These are phyloP conservation scores for Dendroctonus ponderosae DNA, from an alignment of 1,140 invertebrate genomes.

Conservation along the genomic window DNA sequence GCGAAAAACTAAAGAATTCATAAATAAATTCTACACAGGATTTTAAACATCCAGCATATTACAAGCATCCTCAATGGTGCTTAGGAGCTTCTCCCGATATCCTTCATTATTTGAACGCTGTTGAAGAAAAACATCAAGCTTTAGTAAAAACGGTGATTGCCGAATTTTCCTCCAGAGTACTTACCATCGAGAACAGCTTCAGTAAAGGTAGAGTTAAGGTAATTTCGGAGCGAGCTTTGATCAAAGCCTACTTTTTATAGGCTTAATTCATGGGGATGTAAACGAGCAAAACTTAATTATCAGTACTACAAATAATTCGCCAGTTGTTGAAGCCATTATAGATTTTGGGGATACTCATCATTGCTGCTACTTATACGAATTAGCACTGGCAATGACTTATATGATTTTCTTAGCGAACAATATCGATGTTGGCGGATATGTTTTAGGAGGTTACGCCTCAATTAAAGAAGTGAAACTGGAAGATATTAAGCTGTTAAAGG, in stretches of 20 bases:
- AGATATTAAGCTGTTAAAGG: conserved; percentile 68
- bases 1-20: conserved; percentile 1
- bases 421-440: conserved; percentile 64
- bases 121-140: conserved; percentile 62
- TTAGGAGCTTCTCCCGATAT: conserved; percentile 65
- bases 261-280: conserved; percentile 82
- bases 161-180: conserved; percentile 64
- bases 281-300: conserved; percentile 89
- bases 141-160: conserved; percentile 65
- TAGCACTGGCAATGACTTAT: conserved; percentile 80
- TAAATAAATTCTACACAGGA: conserved; percentile 49
- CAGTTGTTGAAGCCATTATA: conserved; percentile 64
- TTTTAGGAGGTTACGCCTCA: conserved; percentile 73
- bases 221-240: background rate
- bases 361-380: conserved; percentile 75
- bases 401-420: conserved; percentile 68
- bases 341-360: conserved; percentile 82
- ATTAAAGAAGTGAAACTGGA: conserved; percentile 57
- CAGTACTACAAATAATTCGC: conserved; percentile 47
- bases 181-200: conserved; percentile 57
- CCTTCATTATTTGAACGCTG: conserved; percentile 65
- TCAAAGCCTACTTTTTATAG: conserved; percentile 5
- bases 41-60: conserved; percentile 70
- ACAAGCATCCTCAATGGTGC: conserved; percentile 70
- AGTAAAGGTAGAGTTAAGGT: conserved; percentile 56